phyloP scores from a whole-genome alignment of 2,797 vertebrate species.

The Leuciscus waleckii region DNA sequence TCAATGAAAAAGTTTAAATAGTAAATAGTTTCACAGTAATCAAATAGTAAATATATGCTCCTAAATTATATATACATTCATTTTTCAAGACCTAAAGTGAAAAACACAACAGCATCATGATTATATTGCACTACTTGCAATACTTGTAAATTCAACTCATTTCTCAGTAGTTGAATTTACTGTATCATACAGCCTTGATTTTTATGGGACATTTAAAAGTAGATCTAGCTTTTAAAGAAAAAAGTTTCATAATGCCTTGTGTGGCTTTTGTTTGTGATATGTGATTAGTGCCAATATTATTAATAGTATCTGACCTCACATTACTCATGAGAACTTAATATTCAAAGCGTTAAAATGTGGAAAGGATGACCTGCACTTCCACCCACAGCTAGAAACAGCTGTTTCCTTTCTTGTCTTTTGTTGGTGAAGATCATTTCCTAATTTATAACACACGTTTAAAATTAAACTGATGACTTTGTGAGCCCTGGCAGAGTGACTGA shows the following conservation, averaged over 20 bases:
- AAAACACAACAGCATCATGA: neutral
- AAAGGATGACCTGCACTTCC: constrained; percentile 4
- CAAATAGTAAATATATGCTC: neutral
- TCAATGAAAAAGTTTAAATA: too few relatives aligned
- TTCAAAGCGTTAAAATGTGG: neutral
- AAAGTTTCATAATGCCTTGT: neutral
- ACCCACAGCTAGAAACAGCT: neutral
- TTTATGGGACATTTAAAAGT: neutral
- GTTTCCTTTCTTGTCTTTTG: neutral
- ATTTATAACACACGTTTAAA: neutral
- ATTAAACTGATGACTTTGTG: constrained; percentile 27
- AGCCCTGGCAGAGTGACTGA: neutral
- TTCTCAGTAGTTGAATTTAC: too few relatives aligned
- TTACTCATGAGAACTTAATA: neutral
- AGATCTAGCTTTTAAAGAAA: neutral
- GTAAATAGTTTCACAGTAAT: neutral
- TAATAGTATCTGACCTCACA: neutral
- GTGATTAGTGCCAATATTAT: neutral
- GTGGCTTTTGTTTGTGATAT: constrained; percentile 7
- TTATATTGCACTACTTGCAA: neutral
- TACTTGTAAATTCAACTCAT: neutral
- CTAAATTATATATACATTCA: neutral
- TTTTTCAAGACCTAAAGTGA: neutral
- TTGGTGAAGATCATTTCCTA: constrained; percentile 20
- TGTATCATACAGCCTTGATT: neutral